Evolutionary conservation across 2,113 vertebrate genomes (phyloP), one percentile per base, ranked within the genome.

Genomic region (Nothobranchius furzeri): DNA sequence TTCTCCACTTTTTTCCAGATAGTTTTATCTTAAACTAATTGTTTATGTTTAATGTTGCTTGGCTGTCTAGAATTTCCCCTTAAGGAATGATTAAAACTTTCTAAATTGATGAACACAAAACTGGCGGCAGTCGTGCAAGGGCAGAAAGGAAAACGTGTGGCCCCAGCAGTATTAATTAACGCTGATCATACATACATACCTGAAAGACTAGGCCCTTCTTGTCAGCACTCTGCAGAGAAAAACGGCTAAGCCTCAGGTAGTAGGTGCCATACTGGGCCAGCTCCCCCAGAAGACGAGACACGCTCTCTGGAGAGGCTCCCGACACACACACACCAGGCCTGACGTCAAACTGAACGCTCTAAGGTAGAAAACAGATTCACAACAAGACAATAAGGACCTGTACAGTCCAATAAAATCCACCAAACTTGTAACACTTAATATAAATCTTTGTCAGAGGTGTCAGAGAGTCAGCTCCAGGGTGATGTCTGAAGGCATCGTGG

Each of bases 201-300:
- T 99, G 98, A 82, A 99, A 98, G 49, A 99, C 96, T 0, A 98
- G 94, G 43, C 97, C 96, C 79, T 93, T 95, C 82, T 93, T 93
- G 76, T 95, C 88, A 25, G 91, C 91, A 0, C 95, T 94, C 76
- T 97, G 95, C 82, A 96, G 89, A 24, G 95, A 95, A 83, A 99
- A 99, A 45, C 71, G 92, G 75, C 95, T 98, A 0, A 99, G 92
- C 37, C 97, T 93, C 14, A 94, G 84, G 73, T 99, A 99, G 58
- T 95, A 89, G 1, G 98, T 98, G 64, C 96, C 96, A 0, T 95
- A 96, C 71, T 94, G 95, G 0, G 95, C 96, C 77, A 98, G 90
- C 87, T 98, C 96, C 0, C 89, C 91, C 48, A 99, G 83, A 10
- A 99, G 92, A 78, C 93, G 93, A 54, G 95, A 92, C 85, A 96